Base-by-base conservation (phyloP, 2,888 invertebrate genomes). In the Diplolepis rosae region DNA sequence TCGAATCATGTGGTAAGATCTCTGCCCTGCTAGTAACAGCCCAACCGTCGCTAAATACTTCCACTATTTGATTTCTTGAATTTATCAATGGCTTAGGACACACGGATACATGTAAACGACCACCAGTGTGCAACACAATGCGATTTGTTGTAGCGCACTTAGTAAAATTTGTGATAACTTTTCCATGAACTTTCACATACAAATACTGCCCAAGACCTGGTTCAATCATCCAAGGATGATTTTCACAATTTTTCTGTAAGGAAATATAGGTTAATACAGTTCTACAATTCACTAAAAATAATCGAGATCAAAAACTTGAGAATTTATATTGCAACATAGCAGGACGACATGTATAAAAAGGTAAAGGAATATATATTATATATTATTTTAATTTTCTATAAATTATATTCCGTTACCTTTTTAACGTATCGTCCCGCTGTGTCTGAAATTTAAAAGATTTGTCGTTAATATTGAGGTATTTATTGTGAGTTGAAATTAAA, bases 31-130 rank as follows among this genome's bases (percentile, higher is more conserved):
- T 88, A 77, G 89, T 87, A 73, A 89, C 84, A 72, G 89, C 88
- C 96, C 96, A 96, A 39, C 96, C 96, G 81, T 95, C 94, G 56
- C 95, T 96, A 87, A 96, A 96, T 65, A 96, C 93, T 89, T 95
- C 95, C 22, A 95, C 95, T 76, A 93, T 90, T 75, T 93, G 92
- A 70, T 93, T 91, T 30, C 92, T 91, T 54, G 89, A 88, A 52
- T 91, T 91, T 50, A 89, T 85, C 1, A 89, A 87, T 52, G 89
- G 89, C 73, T 91, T 89, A 0, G 92, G 93, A 80, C 94, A 94
- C 50, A 93, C 92, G 56, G 92, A 91, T 39, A 91, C 91, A 18
- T 92, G 91, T 0, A 91, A 87, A n/a, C 90, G 81, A 28, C 93
- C 92, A 0, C 94, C 94, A 52, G 95, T 93, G 84, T 95, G 95